Evolutionary conservation across 2,113 vertebrate species (phyloP).

Genomic region (Clupea harengus): DNA sequence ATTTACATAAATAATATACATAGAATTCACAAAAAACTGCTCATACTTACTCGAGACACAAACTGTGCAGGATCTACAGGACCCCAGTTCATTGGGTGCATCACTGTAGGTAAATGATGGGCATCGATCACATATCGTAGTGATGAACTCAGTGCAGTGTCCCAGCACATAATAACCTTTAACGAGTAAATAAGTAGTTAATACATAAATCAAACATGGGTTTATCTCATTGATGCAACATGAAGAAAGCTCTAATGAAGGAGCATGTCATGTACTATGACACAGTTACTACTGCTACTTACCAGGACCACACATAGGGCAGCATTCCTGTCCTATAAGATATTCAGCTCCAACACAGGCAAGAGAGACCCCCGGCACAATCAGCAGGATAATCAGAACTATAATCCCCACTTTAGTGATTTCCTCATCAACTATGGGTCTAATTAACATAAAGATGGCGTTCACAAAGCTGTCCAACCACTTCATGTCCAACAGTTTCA

Average conservation of each 20-base stretch:
- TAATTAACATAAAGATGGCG: background rate
- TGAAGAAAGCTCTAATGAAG: too few relatives aligned
- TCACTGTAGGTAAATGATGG: conserved; percentile 23
- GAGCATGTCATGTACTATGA: background rate
- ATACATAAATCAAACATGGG: background rate
- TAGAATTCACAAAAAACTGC: background rate
- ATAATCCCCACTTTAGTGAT: background rate
- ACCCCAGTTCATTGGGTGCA: conserved; percentile 22
- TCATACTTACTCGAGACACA: conserved; percentile 40
- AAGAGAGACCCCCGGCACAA: background rate
- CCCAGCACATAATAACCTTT: conserved; percentile 18
- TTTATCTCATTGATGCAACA: background rate
- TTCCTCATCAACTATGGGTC: background rate
- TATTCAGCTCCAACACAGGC: conserved; percentile 33
- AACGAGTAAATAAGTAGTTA: background rate
- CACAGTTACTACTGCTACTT: background rate
- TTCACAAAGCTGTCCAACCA: background rate
- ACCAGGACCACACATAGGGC: conserved; percentile 40
- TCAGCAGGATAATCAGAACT: background rate
- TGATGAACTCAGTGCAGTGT: conserved; percentile 38
- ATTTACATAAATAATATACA: background rate
- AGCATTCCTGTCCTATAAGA: conserved; percentile 27
- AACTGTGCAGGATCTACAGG: conserved; percentile 31
- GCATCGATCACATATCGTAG: conserved; percentile 43
- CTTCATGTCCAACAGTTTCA: background rate